phyloP scores from a whole-genome alignment of 2,113 vertebrate species.

The Hypomesus transpacificus region DNA sequence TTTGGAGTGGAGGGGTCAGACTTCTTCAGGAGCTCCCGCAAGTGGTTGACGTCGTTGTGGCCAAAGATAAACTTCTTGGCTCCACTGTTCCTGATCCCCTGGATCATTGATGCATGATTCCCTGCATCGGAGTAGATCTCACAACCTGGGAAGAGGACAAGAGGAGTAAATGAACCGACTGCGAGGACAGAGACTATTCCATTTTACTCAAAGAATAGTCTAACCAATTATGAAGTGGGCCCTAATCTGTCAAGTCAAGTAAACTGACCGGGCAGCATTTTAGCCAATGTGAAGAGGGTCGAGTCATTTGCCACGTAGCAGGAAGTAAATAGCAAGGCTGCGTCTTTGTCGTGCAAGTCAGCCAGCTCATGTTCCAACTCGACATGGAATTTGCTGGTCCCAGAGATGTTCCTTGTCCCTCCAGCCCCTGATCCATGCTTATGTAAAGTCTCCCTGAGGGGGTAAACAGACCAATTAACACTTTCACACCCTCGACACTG shows the following conservation, averaged over 20 bases:
- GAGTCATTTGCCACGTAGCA: conserved; percentile 98
- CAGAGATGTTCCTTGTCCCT: conserved; percentile 95
- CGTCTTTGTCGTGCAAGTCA: conserved; percentile 92
- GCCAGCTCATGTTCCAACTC: conserved; percentile 90
- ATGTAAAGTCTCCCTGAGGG: conserved; percentile 82
- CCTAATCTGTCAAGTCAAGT: background rate
- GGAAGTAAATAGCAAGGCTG: conserved; percentile 90
- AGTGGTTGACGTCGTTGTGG: conserved; percentile 85
- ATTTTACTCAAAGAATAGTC: background rate
- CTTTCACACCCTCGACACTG: background rate
- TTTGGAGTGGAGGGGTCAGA: conserved; percentile 85
- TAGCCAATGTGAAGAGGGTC: conserved; percentile 94
- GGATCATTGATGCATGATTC: conserved; percentile 98
- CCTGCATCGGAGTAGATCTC: conserved; percentile 96
- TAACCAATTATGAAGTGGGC: background rate
- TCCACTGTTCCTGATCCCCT: conserved; percentile 90
- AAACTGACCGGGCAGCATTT: conserved; percentile 88
- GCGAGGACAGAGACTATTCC: background rate
- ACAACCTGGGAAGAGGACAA: conserved; percentile 74
- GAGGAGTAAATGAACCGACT: background rate
- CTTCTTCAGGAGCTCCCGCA: conserved; percentile 78
- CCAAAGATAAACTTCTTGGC: conserved; percentile 92
- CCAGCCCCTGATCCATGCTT: conserved; percentile 94
- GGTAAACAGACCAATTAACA: background rate
- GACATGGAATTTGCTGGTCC: conserved; percentile 96